These are phyloP conservation scores for Drosophila paramelanica DNA, from an alignment of 2,888 invertebrate genomes.

Conservation along the genomic window DNA sequence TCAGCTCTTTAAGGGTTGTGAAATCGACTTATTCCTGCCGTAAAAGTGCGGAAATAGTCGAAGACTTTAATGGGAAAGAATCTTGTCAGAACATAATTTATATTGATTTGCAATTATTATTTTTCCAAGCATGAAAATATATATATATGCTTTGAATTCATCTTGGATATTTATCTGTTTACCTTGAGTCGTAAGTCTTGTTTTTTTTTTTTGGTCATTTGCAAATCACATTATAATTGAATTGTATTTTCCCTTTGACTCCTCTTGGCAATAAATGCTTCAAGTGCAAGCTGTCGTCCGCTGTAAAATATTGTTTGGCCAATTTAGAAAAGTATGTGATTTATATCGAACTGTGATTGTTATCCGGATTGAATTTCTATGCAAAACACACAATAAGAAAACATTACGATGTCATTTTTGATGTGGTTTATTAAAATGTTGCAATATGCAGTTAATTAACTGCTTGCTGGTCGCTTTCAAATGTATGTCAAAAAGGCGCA, in stretches of 20 bases:
- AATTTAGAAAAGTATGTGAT: slow-evolving; percentile 19
- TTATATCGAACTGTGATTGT: slow-evolving; percentile 32
- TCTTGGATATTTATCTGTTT: not conserved
- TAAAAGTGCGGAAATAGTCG: not conserved
- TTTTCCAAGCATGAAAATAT: not conserved
- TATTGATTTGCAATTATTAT: not conserved
- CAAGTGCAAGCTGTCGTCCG: slow-evolving; percentile 30
- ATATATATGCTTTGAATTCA: no score
- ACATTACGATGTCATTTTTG: slow-evolving; percentile 23
- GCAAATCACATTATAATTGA: slow-evolving; percentile 75
- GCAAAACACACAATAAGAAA: slow-evolving; percentile 31
- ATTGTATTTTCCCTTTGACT: slow-evolving; percentile 26
- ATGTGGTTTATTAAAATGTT: slow-evolving; percentile 41
- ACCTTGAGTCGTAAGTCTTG: slow-evolving; percentile 58
- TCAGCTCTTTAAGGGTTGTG: slow-evolving; percentile 13
- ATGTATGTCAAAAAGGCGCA: slow-evolving; percentile 54
- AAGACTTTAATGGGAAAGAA: not conserved
- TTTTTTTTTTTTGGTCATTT: slow-evolving; percentile 52
- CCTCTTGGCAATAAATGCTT: not conserved
- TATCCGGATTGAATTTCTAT: slow-evolving; percentile 43
- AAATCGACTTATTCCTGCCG: not conserved
- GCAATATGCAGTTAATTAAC: slow-evolving; percentile 14
- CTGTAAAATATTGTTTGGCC: slow-evolving; percentile 47
- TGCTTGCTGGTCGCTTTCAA: not conserved
- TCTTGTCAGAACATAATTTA: no score